Base-by-base conservation (phyloP, 2,113 vertebrate genomes). In the Zeus faber region DNA sequence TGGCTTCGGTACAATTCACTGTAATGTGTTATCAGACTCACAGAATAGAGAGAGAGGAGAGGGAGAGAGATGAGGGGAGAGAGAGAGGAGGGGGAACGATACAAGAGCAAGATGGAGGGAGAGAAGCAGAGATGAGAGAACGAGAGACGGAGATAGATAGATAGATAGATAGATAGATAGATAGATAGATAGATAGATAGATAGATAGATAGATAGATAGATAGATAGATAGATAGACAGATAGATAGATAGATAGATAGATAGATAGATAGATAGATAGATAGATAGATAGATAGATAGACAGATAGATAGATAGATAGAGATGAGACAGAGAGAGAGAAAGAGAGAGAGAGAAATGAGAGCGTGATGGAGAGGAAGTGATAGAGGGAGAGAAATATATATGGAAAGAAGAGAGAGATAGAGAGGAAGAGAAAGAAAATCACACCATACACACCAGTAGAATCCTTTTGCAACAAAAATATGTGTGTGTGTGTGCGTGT, bases 11-110 rank as follows among this genome's bases (percentile, higher is more conserved):
- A 17, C 16, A 40, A 40, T 40, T 40, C 39, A 40, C 16, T 14
- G 16, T 17, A 40, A 40, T 40, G 39, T 14, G 14, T 17, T 40
- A 40, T 40, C 39, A 16, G 7, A 14, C 39, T 40, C 39, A 17
- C 4, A 43, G 49, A 37, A 24, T 27, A 67, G 39, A 10, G 24
- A 23, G 45, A 41, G 54, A 62, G 45, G 35, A 43, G 49, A 7
- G 18, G 46, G 51, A 2, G 49, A 33, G 58, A 66, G 44, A 48
- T 46, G 25, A 56, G 49, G 53, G 54, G 44, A 20, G 33, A 71
- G 25, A 65, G 27, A 62, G 25, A 58, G 48, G 27, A 35, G 8
- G 33, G 16, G 46, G 37, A 16, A 25, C 20, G 8, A 23, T 4
- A 4, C 11, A 11, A 23, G 45, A 47, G 11, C 13, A 6, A 47